These are phyloP conservation scores for Mareca strepera DNA, from an alignment of 2,797 vertebrate species.

Conservation along the genomic window DNA sequence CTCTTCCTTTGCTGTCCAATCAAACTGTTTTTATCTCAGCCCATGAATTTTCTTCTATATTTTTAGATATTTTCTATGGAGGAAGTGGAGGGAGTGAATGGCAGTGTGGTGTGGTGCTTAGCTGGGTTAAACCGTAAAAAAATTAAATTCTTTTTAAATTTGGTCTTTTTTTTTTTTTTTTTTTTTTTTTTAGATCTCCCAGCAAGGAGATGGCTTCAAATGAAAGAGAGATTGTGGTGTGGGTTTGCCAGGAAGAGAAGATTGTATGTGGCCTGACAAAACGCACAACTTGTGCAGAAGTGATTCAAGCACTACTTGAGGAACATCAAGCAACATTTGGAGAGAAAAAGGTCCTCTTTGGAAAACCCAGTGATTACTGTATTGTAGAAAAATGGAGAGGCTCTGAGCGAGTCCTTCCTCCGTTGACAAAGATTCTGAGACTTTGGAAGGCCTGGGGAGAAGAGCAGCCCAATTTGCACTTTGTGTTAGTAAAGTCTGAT, in stretches of 20 bases:
- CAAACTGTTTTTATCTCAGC: no score
- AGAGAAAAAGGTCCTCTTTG: conserved; percentile 85
- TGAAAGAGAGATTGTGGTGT: conserved; percentile 92
- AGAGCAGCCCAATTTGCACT: conserved; percentile 88
- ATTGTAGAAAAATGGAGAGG: conserved; percentile 94
- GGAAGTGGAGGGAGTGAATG: no score
- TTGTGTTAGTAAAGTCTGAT: conserved; percentile 88
- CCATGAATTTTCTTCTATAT: no score
- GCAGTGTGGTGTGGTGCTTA: no score
- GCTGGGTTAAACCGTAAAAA: no score
- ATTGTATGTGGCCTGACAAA: conserved; percentile 93
- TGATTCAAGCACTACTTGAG: conserved; percentile 92
- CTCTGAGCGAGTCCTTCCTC: conserved; percentile 90
- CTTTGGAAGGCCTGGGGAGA: conserved; percentile 96
- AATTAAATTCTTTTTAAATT: neutral
- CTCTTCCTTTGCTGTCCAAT: no score
- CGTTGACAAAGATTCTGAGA: conserved; percentile 90
- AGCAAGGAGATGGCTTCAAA: conserved; percentile 84
- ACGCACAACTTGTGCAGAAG: conserved; percentile 90
- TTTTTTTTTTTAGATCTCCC: conserved; percentile 70
- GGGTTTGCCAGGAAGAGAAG: conserved; percentile 95
- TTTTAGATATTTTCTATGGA: no score
- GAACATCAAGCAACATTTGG: conserved; percentile 86
- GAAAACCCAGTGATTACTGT: conserved; percentile 91
- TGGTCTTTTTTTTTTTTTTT: neutral